Base-by-base conservation (phyloP, 1,140 invertebrate genomes). In the Tribolium castaneum region DNA sequence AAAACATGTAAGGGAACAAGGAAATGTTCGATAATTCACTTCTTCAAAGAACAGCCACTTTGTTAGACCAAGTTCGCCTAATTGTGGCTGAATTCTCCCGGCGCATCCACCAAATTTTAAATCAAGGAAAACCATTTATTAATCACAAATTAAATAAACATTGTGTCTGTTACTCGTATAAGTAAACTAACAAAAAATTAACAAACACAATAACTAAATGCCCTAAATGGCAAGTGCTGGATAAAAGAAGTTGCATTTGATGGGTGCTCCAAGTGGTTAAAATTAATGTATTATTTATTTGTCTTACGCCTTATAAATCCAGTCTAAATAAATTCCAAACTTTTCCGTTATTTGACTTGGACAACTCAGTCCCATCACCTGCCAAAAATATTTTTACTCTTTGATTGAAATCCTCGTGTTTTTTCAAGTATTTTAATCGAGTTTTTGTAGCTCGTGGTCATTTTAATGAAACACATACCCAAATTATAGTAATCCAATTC, bases 1-100 rank as follows among this genome's bases (percentile, higher is more conserved):
- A 62, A 62, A 62, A 62, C 56, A 62, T 14, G 56, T 62, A 62
- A 62, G 22, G 56, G 56, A 62, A 66, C 25, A 14, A 66, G 59
- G 59, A 66, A 66, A 66, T 35, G 59, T 66, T 66, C 59, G 59
- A 66, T 66, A 66, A 66, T 66, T 66, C 59, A 66, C 59, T 66
- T 66, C 59, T 14, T 39, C 10, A 35, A 35, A 35, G 25, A 35
- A 35, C 3, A 14, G 12, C n/a, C 12, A 35, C 10, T 34, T 35
- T n/a, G 9, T 30, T n/a, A 62, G 5, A 12, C 25, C 34, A 34
- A 51, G 14, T 51, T 52, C 6, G 39, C 1, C 1, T 19, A 39
- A 39, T 39, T 10, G 34, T 39, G 39, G n/a, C 39, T 45, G 1
- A 45, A 45, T 45, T 45, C 39, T 9, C 39, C 39, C 39, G 39